Percentiles rank a stretch among this genome's conserved stretches.
Conservation (phyloP, 1,140 invertebrate species). For the Octopus sinensis region DNA sequence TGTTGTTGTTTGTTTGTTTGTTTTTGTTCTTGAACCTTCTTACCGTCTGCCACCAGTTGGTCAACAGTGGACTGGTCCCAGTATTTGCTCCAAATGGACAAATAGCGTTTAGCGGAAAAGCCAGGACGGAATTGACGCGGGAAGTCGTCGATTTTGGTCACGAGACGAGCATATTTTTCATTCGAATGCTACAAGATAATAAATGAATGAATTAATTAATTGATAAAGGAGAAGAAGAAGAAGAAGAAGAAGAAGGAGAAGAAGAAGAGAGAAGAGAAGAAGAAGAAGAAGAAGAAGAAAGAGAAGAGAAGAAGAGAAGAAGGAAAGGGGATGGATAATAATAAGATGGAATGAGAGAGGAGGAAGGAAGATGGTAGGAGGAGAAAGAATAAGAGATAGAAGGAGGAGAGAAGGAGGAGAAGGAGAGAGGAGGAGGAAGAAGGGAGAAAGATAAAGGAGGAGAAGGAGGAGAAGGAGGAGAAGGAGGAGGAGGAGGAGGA, state of each 20-base stretch:
- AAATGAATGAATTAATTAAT: background rate
- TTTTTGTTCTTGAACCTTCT: background rate
- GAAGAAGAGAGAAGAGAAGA: background rate
- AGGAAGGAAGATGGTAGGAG: background rate
- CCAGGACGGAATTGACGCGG: conserved; percentile 53
- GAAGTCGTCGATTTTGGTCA: conserved; percentile 29
- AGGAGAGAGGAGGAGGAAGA: background rate
- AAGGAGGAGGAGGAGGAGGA: background rate
- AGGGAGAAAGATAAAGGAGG: background rate
- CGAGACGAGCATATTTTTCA: background rate
- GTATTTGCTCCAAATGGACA: conserved; percentile 52
- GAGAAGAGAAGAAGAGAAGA: background rate
- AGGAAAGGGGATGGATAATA: background rate
- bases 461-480: background rate
- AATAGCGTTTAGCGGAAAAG: conserved; percentile 55
- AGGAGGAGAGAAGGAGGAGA: background rate
- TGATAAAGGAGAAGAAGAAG: background rate
- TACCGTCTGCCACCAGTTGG: conserved; percentile 53
- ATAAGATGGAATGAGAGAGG: background rate
- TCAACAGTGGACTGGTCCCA: conserved; percentile 53
- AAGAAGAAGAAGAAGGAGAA: background rate
- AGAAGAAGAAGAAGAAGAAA: background rate
- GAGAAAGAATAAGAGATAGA: background rate
- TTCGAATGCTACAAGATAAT: background rate
- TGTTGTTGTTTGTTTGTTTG: too few relatives aligned